A percentile compares a stretch with the other conserved stretches of the same genome.
Evolutionary conservation across 2,797 vertebrate genomes (phyloP).

Genomic region (Kryptopterus vitreolus): DNA sequence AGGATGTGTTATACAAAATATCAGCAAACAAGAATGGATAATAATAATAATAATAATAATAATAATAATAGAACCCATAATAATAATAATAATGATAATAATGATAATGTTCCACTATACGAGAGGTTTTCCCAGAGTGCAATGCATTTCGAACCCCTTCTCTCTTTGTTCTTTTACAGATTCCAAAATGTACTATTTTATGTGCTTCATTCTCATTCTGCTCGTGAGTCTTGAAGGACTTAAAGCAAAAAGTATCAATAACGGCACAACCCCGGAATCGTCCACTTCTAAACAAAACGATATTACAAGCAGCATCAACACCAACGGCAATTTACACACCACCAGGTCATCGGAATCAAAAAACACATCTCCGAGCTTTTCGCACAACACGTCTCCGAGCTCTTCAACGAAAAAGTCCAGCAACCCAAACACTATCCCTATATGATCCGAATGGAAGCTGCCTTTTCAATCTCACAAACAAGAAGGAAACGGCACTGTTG

Average conservation of each 20-base stretch:
- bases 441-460: rapidly evolving
- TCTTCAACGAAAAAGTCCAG: rapidly evolving
- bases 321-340: too few relatives aligned
- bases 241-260: too few relatives aligned
- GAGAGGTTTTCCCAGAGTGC: background rate
- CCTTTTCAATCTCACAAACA: background rate
- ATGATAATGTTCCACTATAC: background rate
- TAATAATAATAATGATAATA: too few relatives aligned
- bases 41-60: too few relatives aligned
- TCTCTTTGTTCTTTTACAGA: slow-evolving; percentile 21
- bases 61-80: background rate
- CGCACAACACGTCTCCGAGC: rapidly evolving
- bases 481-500: background rate
- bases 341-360: too few relatives aligned
- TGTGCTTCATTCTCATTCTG: slow-evolving; percentile 31
- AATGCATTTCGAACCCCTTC: background rate
- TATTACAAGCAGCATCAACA: too few relatives aligned
- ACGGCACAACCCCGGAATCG: too few relatives aligned
- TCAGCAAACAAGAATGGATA: too few relatives aligned
- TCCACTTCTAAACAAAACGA: too few relatives aligned
- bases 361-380: too few relatives aligned
- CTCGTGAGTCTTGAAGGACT: background rate
- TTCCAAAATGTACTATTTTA: slow-evolving; percentile 8
- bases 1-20: too few relatives aligned
- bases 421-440: too few relatives aligned